A percentile compares a stretch with the other conserved stretches of the same genome.
Conservation (phyloP, 2,797 vertebrate genomes). For the Dipus sagitta region DNA sequence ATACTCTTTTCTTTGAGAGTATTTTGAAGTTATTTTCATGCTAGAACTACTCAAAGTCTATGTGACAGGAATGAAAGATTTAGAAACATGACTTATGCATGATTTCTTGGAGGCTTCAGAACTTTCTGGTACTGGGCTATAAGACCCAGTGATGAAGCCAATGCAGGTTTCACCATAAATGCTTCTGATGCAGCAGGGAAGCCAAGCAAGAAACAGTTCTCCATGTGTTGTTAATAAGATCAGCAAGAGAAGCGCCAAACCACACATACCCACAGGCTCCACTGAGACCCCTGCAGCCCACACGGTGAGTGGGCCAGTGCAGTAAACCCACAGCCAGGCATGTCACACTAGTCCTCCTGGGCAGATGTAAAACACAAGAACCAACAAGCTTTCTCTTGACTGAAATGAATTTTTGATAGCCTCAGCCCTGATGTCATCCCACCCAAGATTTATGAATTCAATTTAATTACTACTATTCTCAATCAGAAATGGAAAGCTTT, state of each 20-base stretch:
- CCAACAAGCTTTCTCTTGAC: background rate
- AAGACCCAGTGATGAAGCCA: background rate
- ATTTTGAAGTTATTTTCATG: background rate
- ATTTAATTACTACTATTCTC: background rate
- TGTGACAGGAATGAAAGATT: background rate
- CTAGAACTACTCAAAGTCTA: background rate
- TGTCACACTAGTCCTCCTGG: background rate
- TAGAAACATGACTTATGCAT: background rate
- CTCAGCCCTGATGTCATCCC: background rate
- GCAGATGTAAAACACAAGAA: background rate
- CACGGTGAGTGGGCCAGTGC: fast-evolving
- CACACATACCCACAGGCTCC: background rate
- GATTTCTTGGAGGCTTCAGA: background rate
- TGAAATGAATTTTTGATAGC: background rate
- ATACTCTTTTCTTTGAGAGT: background rate
- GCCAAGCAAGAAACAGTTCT: background rate
- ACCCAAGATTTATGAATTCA: constrained; percentile 12
- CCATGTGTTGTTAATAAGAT: background rate
- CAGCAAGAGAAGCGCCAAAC: background rate
- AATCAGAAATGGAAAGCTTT: background rate
- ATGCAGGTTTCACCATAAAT: background rate
- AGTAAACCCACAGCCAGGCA: fast-evolving
- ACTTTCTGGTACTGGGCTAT: background rate
- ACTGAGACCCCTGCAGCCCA: background rate
- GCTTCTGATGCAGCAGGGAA: background rate